These are phyloP conservation scores for Apostichopus japonicus DNA, from an alignment of 35 echinoderm and acorn worm genomes.

Conservation along the genomic window DNA sequence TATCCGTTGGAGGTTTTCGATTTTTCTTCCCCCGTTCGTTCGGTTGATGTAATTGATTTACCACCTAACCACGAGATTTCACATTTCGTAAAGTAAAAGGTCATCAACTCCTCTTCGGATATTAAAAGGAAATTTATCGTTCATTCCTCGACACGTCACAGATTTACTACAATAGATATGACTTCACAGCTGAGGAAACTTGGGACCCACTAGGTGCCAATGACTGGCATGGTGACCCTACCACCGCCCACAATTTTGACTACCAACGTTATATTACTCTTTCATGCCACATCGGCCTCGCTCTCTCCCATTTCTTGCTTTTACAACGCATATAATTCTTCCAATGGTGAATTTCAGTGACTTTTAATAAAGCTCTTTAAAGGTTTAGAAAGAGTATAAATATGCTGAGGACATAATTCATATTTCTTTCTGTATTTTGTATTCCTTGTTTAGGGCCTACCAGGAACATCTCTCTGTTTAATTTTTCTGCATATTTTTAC, in stretches of 20 bases:
- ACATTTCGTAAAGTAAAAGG: background rate
- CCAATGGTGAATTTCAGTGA: background rate
- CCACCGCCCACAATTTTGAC: background rate
- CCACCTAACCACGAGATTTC: background rate
- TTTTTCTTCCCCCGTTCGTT: background rate
- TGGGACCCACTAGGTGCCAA: background rate
- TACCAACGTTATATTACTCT: no score
- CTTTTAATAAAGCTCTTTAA: background rate
- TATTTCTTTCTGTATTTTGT: background rate
- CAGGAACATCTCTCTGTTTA: no score
- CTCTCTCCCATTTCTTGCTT: no score
- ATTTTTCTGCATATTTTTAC: no score
- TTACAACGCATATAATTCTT: background rate
- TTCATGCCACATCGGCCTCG: no score
- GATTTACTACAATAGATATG: background rate
- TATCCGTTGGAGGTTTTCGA: background rate
- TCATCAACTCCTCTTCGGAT: background rate
- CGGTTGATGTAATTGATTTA: background rate
- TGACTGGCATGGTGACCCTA: background rate
- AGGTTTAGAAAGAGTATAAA: background rate
- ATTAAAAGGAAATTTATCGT: background rate
- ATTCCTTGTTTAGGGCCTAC: background rate
- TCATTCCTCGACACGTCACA: background rate
- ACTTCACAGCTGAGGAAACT: background rate
- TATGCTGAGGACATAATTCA: background rate